These are phyloP conservation scores for Antennarius maculatus DNA, from an alignment of 2,797 vertebrate species.

Conservation along the genomic window DNA sequence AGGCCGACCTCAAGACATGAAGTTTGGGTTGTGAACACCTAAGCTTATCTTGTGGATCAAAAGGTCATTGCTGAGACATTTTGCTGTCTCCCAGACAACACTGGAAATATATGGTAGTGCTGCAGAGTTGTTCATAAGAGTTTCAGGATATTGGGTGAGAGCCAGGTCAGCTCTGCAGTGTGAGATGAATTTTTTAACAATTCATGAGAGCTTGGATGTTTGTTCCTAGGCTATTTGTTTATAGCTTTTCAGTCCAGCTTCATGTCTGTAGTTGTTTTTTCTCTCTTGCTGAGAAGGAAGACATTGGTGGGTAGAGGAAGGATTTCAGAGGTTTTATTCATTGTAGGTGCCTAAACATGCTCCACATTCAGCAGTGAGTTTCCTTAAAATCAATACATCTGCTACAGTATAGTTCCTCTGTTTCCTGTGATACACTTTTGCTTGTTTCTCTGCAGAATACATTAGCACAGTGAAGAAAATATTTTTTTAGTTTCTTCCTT, in stretches of 20 bases:
- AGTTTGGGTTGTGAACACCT: conserved; percentile 29
- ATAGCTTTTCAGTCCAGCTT: conserved; percentile 53
- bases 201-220: conserved; percentile 12
- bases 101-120: conserved; percentile 19
- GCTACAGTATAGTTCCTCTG: conserved; percentile 15
- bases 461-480: conserved; percentile 29
- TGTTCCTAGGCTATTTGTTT: conserved; percentile 56
- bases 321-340: conserved; percentile 49
- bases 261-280: conserved; percentile 32
- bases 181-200: conserved; percentile 42
- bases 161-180: conserved; percentile 35
- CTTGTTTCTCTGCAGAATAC: conserved; percentile 27
- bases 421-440: conserved; percentile 21
- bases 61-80: conserved; percentile 39
- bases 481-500: too few relatives aligned
- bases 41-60: conserved; percentile 29
- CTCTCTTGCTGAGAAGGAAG: conserved; percentile 19
- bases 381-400: conserved; percentile 62
- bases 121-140: conserved; percentile 21
- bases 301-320: conserved; percentile 40
- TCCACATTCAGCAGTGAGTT: conserved; percentile 34
- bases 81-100: conserved; percentile 35
- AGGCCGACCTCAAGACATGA: background rate
- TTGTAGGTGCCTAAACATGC: conserved; percentile 46
- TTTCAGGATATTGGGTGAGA: conserved; percentile 10